Conservation (phyloP, 2,888 invertebrate genomes). For the Leucophenga maculata region DNA sequence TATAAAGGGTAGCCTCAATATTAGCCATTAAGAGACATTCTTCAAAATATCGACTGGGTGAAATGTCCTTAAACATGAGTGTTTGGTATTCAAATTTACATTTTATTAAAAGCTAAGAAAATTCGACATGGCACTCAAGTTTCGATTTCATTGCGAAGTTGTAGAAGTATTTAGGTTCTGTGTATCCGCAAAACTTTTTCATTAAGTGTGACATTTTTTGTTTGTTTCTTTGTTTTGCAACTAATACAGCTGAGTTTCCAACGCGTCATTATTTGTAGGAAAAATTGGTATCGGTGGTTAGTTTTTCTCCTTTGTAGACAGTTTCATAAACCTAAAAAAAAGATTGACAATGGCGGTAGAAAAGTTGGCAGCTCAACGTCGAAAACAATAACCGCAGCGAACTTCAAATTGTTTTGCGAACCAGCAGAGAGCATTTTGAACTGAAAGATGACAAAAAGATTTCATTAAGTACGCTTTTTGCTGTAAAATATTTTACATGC, state of each 20-base stretch:
- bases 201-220: conserved; percentile 30
- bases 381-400: conserved; percentile 51
- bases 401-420: conserved; percentile 46
- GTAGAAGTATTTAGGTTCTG: conserved; percentile 45
- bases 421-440: conserved; percentile 35
- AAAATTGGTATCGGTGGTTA: conserved; percentile 22
- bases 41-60: no score
- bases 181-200: conserved; percentile 38
- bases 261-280: not conserved
- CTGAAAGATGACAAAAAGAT: conserved; percentile 69
- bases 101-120: conserved; percentile 46
- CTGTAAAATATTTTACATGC: conserved; percentile 33
- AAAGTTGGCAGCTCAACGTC: conserved; percentile 33
- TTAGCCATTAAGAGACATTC: no score
- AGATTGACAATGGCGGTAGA: conserved; percentile 49
- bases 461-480: conserved; percentile 66
- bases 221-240: no score
- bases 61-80: not conserved
- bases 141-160: conserved; percentile 55
- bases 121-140: conserved; percentile 35
- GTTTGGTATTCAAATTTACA: conserved; percentile 56
- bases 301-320: conserved; percentile 29
- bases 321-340: conserved; percentile 39
- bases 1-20: no score
- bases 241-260: no score